Base-by-base conservation (phyloP, 1,140 invertebrate genomes). In the Drosophila lacteicornis region DNA sequence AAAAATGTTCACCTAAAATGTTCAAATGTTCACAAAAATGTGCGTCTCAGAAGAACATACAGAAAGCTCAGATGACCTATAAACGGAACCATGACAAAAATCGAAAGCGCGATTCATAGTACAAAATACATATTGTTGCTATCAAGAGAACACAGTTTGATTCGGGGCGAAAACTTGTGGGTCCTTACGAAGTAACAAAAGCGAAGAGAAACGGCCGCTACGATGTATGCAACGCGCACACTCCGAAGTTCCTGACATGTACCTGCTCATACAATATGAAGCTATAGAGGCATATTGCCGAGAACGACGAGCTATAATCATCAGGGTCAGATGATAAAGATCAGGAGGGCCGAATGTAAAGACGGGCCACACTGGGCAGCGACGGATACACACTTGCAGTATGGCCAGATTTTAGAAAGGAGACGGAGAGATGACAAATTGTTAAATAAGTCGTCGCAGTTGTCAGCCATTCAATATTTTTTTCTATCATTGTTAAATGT, bases 251-350 rank as follows among this genome's bases (percentile, higher is more conserved):
- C 15, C 25, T 33, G 27, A 36, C 4, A 12, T 45, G 43, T 45
- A 19, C 43, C 43, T 19, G 17, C 19, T 46, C 43, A 46, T 9
- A 19, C 43, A 46, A 46, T 8, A 46, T 19, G 43, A 19, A 46
- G 9, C 43, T 60, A 7, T 60, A 30, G 30, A 27, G 57, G 2
- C 47, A 13, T 46, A 12, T 60, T 7, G 25, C 15, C 6, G 27
- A 46, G 12, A 47, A 38, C 12, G 57, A 47, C 8, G 43, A 60
- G 1, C 12, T 47, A 8, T 60, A 47, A 46, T 47, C 19, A 22
- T 22, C 19, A 36, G 57, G 43, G 40, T 19, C 56, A 45, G 56
- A 36, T 58, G 56, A 58, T 25, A 19, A 40, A 38, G 56, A 58
- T 25, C 43, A 60, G 43, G 43, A 60, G 27, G 57, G 43, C 43